These are phyloP conservation scores for Diarsia rubi DNA, from an alignment of 2,888 invertebrate genomes.

Conservation along the genomic window DNA sequence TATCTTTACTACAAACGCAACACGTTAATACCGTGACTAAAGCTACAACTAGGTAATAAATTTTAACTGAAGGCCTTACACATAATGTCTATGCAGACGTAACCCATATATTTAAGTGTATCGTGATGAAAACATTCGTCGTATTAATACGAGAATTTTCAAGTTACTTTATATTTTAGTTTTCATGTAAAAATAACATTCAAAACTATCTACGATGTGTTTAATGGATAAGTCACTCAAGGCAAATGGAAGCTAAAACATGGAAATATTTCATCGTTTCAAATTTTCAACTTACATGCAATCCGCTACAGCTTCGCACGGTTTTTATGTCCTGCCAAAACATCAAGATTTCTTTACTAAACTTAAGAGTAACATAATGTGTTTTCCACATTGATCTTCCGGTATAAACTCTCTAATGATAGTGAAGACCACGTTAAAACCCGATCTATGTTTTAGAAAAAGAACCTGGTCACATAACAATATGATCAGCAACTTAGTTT, in stretches of 20 bases:
- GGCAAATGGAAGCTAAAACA: background rate
- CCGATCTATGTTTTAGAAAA: background rate
- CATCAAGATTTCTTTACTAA: background rate
- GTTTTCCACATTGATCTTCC: background rate
- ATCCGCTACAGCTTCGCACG: background rate
- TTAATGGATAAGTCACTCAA: background rate
- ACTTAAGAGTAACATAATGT: background rate
- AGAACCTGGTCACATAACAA: background rate
- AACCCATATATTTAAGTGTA: background rate
- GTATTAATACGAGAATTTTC: background rate
- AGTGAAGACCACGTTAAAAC: background rate
- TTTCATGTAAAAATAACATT: background rate
- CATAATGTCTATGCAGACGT: background rate
- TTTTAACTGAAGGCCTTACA: background rate
- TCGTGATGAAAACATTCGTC: too few relatives aligned
- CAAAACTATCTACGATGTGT: background rate
- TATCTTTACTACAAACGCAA: background rate
- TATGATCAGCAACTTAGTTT: background rate
- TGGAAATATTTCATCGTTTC: background rate
- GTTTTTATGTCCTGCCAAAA: background rate
- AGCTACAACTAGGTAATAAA: background rate
- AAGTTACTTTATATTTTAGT: background rate
- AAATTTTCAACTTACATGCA: background rate
- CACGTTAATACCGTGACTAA: slow-evolving; percentile 26
- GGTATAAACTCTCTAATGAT: background rate